A percentile compares a stretch with the other conserved stretches of the same genome.
Conservation (phyloP, 2,888 invertebrate genomes). For the Tuta absoluta region DNA sequence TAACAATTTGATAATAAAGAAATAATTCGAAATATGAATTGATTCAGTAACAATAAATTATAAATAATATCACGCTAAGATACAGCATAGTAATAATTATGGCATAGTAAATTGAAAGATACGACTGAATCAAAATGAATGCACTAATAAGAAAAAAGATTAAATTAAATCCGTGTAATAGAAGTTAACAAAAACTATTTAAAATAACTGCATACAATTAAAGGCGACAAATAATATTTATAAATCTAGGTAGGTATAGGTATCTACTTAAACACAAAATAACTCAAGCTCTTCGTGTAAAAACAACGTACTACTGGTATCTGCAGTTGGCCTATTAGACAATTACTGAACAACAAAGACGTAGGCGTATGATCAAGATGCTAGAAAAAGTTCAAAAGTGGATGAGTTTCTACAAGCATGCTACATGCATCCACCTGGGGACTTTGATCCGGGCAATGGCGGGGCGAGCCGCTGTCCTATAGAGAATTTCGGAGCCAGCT, state of each 20-base stretch:
- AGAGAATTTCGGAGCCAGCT: conserved; percentile 82
- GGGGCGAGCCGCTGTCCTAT: conserved; percentile 81
- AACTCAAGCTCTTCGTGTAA: too few relatives aligned
- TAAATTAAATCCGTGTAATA: not conserved
- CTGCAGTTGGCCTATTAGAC: not conserved
- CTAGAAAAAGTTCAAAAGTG: not conserved
- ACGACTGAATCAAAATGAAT: not conserved
- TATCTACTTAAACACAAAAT: too few relatives aligned
- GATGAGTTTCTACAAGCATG: not conserved
- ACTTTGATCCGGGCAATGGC: conserved; percentile 67
- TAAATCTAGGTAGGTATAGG: too few relatives aligned
- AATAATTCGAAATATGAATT: too few relatives aligned
- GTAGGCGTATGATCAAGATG: not conserved
- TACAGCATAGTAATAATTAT: too few relatives aligned
- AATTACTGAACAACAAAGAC: not conserved
- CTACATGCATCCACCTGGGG: conserved; percentile 75
- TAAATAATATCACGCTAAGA: too few relatives aligned
- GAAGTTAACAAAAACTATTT: too few relatives aligned
- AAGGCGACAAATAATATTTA: too few relatives aligned
- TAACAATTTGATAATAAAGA: too few relatives aligned
- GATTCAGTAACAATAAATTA: too few relatives aligned
- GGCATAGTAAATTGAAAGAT: not conserved
- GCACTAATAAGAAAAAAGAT: not conserved
- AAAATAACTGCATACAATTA: too few relatives aligned
- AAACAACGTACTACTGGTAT: not conserved